Evolutionary conservation across 2,888 invertebrate species (phyloP).

Genomic region (Horisme vitalbata): DNA sequence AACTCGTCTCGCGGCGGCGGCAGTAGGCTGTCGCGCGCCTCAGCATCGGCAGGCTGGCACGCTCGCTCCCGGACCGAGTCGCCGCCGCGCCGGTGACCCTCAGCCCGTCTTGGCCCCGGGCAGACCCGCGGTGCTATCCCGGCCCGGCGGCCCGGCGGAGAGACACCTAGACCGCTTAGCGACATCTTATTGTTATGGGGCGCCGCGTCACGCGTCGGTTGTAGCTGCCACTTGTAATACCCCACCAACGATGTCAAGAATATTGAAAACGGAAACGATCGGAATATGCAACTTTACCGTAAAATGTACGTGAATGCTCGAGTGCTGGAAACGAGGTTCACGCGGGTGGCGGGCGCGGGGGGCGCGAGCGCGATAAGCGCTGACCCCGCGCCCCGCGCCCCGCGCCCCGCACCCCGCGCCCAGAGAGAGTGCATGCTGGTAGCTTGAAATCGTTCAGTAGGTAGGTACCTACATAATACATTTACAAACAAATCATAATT

Average conservation of each 20-base stretch:
- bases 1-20: slow-evolving; percentile 44
- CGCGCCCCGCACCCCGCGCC: neutral
- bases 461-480: no score
- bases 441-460: no score
- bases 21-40: slow-evolving; percentile 57
- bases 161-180: no score
- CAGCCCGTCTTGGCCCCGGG: neutral
- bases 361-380: slow-evolving; percentile 38
- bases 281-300: neutral
- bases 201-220: no score
- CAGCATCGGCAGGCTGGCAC: slow-evolving; percentile 41
- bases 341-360: slow-evolving; percentile 2
- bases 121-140: no score
- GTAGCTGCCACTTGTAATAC: no score
- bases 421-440: neutral
- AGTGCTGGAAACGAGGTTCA: slow-evolving; percentile 23
- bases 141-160: no score
- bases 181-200: no score
- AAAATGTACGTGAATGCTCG: slow-evolving; percentile 9
- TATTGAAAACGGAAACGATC: no score
- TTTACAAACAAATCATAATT: neutral
- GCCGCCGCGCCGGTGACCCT: slow-evolving; percentile 17
- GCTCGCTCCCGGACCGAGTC: slow-evolving; percentile 32
- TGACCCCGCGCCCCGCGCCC: slow-evolving; percentile 43
- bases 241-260: no score